Percentiles rank a stretch among this genome's conserved stretches.
These are phyloP conservation scores for Sternarchorhynchus goeldii DNA, from an alignment of 2,797 vertebrate species.

Conservation along the genomic window DNA sequence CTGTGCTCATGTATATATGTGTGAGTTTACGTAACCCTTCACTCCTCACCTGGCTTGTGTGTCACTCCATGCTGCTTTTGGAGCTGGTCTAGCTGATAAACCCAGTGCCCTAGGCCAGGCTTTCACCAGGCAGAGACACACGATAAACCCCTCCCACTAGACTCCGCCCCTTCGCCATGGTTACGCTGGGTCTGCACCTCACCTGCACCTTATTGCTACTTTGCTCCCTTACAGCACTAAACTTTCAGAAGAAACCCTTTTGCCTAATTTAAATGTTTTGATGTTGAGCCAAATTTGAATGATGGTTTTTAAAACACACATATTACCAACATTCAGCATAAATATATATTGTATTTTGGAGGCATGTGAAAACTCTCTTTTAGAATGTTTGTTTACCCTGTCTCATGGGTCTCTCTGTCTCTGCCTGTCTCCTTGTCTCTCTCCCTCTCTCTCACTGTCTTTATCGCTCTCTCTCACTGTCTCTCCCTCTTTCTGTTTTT, in stretches of 20 bases:
- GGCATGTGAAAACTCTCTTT: slow-evolving; percentile 1
- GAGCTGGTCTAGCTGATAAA: slow-evolving; percentile 17
- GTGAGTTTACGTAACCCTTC: slow-evolving; percentile 18
- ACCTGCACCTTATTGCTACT: neutral
- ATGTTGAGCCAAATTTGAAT: neutral
- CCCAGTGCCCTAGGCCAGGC: slow-evolving; percentile 1
- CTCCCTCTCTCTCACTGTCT: neutral
- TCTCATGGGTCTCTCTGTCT: slow-evolving; percentile 40
- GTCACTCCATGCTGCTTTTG: neutral
- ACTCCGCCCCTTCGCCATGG: no score
- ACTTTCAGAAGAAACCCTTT: neutral
- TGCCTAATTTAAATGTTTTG: neutral
- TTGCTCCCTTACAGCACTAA: neutral
- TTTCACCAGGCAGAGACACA: slow-evolving; percentile 18
- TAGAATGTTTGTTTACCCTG: slow-evolving; percentile 24
- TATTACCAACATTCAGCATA: no score
- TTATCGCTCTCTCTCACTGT: neutral
- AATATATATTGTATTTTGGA: no score
- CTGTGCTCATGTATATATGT: slow-evolving; percentile 5
- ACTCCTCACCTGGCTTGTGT: slow-evolving; percentile 13
- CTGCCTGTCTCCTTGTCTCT: slow-evolving; percentile 35
- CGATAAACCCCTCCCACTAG: neutral
- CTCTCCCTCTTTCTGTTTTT: neutral
- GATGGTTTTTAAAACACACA: neutral
- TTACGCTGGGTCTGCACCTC: neutral